Evolutionary conservation across 2,113 vertebrate genomes (phyloP), one percentile per base, ranked within the genome.

Genomic region (Rutilus rutilus): DNA sequence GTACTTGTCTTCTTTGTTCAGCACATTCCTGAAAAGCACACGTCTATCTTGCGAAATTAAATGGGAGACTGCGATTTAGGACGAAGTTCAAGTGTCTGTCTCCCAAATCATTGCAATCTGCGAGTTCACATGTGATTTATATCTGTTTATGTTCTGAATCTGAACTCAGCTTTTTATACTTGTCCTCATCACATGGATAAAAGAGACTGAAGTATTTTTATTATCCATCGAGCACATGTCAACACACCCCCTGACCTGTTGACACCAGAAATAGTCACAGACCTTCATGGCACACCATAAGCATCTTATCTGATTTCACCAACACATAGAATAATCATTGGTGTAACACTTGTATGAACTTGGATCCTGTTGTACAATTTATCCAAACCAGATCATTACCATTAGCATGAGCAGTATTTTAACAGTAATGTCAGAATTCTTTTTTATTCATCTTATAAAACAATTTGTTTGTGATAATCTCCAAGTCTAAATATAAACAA

Each of bases 221-320:
- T 77, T 77, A 77, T 54, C 25, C 74, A 54, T 19, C 30, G 25
- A 54, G 77, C 78, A 75, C 52, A 36, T 86, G 69, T 64, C 11
- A n/a, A 33, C 17, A 78, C 14, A 7, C 77, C n/a, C 30, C 74
- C 30, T 78, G 33, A n/a, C 84, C 75, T 85, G 75, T 62, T 39
- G 19, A 57, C 50, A 78, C 62, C 47, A 65, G 75, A 85, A 85
- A 85, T 85, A 85, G 84, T 62, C 83, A 77, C 71, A 54, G 62
- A 52, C 5, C 21, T 23, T 52, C 45, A 78, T 57, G 21, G 60
- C 15, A 67, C 39, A 85, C 27, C 75, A 39, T 27, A 30, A 8
- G 54, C 59, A 77, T 64, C 60, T 9, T 33, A 27, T 33, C 23
- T 45, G 23, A 42, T 80, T 82, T 50, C 14, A 42, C 36, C 57